These are phyloP conservation scores for Mamestra configurata DNA, from an alignment of 1,140 invertebrate genomes.

Conservation along the genomic window DNA sequence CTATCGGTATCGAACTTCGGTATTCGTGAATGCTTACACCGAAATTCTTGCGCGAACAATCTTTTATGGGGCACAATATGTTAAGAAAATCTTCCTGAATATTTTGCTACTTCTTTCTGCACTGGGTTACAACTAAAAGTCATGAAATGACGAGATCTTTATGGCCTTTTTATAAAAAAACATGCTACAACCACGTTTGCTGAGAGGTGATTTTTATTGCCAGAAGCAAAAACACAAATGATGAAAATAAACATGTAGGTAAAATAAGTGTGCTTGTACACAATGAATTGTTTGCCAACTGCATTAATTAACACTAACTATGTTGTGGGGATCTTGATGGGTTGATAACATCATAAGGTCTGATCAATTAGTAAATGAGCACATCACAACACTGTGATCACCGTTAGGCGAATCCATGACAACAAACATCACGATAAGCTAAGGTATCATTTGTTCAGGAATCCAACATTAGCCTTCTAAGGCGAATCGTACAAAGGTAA, in stretches of 20 bases:
- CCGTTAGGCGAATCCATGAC: too few relatives aligned
- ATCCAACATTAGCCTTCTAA: conserved; percentile 36
- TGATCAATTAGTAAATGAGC: conserved; percentile 6
- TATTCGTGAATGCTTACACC: conserved; percentile 56
- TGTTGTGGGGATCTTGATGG: not conserved
- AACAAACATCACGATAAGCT: not conserved
- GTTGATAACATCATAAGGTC: not conserved
- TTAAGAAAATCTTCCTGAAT: too few relatives aligned
- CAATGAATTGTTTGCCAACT: not conserved
- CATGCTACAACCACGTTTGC: too few relatives aligned
- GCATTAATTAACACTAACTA: not conserved
- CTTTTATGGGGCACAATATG: not conserved
- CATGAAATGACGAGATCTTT: too few relatives aligned
- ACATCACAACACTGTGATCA: too few relatives aligned
- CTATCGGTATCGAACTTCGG: conserved; percentile 59
- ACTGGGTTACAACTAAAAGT: too few relatives aligned
- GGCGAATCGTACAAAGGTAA: conserved; percentile 17
- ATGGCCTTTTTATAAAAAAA: not conserved
- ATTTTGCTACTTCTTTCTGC: too few relatives aligned
- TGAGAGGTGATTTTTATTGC: too few relatives aligned
- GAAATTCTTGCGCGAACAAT: conserved; percentile 55
- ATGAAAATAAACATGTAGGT: too few relatives aligned
- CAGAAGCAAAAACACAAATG: too few relatives aligned
- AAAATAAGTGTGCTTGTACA: too few relatives aligned
- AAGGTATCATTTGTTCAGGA: not conserved